These are phyloP conservation scores for Lepidochitona cinerea DNA, from an alignment of 2,888 invertebrate species.

Conservation along the genomic window DNA sequence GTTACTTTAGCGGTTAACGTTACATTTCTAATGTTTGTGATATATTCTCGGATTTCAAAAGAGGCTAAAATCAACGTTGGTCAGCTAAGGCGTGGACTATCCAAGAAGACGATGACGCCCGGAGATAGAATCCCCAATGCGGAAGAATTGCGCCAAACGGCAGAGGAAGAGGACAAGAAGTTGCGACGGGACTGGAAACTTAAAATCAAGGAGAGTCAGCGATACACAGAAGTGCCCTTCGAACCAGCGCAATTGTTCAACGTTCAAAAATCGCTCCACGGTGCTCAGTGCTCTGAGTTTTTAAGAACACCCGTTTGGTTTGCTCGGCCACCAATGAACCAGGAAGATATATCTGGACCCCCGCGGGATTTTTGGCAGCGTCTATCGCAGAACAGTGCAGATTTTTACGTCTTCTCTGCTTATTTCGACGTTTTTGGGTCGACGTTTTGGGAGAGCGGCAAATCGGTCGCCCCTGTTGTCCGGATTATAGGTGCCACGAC, in stretches of 20 bases:
- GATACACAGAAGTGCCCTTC: not conserved
- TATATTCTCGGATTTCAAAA: not conserved
- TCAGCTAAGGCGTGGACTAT: not conserved
- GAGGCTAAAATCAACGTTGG: not conserved
- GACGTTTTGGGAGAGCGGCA: not conserved
- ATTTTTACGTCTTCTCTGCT: slow-evolving; percentile 25
- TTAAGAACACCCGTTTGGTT: not conserved
- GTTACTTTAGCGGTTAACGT: not conserved
- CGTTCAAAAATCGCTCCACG: not conserved
- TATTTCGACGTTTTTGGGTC: slow-evolving; percentile 15
- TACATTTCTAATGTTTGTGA: not conserved
- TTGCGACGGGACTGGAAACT: not conserved
- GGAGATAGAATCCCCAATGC: not conserved
- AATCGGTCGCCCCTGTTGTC: slow-evolving; percentile 6
- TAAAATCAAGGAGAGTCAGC: not conserved
- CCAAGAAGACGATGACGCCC: not conserved
- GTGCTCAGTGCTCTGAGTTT: not conserved
- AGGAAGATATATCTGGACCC: too few relatives aligned
- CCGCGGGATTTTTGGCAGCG: not conserved
- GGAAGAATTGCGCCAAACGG: not conserved
- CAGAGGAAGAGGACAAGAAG: not conserved
- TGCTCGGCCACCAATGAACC: not conserved
- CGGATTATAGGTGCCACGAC: slow-evolving; percentile 12
- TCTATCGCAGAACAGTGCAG: not conserved
- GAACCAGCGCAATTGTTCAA: not conserved